A percentile compares a stretch with the other conserved stretches of the same genome.
phyloP scores from a whole-genome alignment of 2,113 vertebrate genomes.

The Odontesthes bonariensis region DNA sequence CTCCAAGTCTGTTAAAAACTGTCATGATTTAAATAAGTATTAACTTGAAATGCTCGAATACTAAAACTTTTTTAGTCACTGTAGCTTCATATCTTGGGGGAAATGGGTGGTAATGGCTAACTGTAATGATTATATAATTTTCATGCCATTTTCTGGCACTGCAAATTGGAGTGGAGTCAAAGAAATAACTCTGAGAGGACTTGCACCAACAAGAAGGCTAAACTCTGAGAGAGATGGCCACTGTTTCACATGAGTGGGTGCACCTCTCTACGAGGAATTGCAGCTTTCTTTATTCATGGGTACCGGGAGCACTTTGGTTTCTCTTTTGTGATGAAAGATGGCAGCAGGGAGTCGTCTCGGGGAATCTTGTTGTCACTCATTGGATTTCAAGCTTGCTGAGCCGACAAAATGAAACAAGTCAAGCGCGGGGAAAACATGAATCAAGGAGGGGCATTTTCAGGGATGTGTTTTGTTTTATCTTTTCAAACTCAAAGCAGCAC shows the following conservation, averaged over 20 bases:
- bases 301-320: constrained; percentile 7
- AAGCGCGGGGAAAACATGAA: constrained; percentile 23
- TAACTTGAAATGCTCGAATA: constrained; percentile 7
- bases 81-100: constrained; percentile 13
- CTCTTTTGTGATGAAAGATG: constrained; percentile 27
- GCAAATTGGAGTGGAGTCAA: constrained; percentile 30
- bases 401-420: constrained; percentile 28
- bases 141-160: constrained; percentile 38
- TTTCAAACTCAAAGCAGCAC: neutral
- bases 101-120: constrained; percentile 43
- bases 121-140: constrained; percentile 50
- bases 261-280: constrained; percentile 4
- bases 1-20: constrained; percentile 20
- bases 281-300: constrained; percentile 33
- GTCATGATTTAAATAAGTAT: neutral
- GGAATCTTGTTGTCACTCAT: constrained; percentile 34
- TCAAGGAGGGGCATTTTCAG: constrained; percentile 3
- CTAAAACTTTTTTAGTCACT: constrained; percentile 23
- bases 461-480: neutral
- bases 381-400: constrained; percentile 57
- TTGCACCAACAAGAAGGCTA: neutral
- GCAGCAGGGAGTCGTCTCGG: neutral
- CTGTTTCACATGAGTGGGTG: neutral
- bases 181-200: constrained; percentile 8
- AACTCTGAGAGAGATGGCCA: constrained; percentile 1